Evolutionary conservation across 2,888 invertebrate genomes (phyloP).

Genomic region (Adela reaumurella): DNA sequence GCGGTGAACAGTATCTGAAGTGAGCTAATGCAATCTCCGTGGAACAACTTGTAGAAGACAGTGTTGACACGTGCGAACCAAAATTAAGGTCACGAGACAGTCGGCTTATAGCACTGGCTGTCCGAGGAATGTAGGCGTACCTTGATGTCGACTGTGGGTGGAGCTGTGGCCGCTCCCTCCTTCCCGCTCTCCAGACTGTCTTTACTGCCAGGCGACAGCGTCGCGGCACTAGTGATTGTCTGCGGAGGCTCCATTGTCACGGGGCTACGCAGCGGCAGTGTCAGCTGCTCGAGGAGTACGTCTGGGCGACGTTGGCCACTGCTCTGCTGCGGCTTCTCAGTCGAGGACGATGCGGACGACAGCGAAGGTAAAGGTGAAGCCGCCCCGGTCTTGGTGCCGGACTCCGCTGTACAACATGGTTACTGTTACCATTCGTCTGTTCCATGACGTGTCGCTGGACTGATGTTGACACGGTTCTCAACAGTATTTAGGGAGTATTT

Average conservation of each 20-base stretch:
- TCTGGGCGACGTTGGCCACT: slow-evolving; percentile 44
- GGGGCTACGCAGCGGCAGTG: slow-evolving; percentile 35
- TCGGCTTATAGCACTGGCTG: too few species aligned
- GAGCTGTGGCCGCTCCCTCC: slow-evolving; percentile 30
- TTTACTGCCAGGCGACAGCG: slow-evolving; percentile 32
- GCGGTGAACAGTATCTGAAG: too few species aligned
- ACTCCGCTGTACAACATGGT: not conserved
- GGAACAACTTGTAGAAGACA: too few species aligned
- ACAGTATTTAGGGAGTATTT: too few species aligned
- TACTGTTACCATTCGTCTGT: too few species aligned
- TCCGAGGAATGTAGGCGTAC: too few species aligned
- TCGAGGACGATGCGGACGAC: slow-evolving; percentile 29
- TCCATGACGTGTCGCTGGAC: too few species aligned
- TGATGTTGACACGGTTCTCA: too few species aligned
- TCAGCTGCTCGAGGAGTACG: slow-evolving; percentile 41
- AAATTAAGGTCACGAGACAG: too few species aligned
- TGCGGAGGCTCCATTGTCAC: slow-evolving; percentile 24
- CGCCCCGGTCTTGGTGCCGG: not conserved
- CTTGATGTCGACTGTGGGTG: slow-evolving; percentile 38
- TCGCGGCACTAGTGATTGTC: slow-evolving; percentile 19
- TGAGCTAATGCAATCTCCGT: too few species aligned
- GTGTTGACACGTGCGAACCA: too few species aligned
- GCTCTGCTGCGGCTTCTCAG: slow-evolving; percentile 37
- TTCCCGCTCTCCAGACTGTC: slow-evolving; percentile 35
- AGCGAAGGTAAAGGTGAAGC: slow-evolving; percentile 31